Conservation (phyloP, 1,140 invertebrate genomes). For the Phymorhynchus buccinoides region DNA sequence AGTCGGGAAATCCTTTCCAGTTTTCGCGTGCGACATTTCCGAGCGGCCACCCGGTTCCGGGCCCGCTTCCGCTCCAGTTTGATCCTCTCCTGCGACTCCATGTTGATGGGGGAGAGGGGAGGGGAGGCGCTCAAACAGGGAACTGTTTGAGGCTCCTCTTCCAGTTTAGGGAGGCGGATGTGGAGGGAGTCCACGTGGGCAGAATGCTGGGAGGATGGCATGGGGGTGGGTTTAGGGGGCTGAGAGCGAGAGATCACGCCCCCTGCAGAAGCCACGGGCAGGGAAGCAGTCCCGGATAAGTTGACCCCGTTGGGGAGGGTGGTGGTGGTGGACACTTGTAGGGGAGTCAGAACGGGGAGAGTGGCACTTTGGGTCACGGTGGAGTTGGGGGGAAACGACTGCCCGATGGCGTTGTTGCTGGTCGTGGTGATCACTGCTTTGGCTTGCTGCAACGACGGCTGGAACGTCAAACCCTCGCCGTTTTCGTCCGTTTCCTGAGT, state of each 20-base stretch:
- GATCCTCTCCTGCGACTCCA: conserved; percentile 95
- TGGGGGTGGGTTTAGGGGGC: not conserved
- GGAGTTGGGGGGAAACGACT: conserved; percentile 30
- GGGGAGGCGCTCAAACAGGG: conserved; percentile 67
- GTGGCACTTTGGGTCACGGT: conserved; percentile 5
- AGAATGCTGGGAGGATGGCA: conserved; percentile 28
- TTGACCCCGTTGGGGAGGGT: conserved; percentile 34
- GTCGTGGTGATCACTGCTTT: conserved; percentile 37
- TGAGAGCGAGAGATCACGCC: conserved; percentile 26
- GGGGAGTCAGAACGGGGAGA: conserved; percentile 15
- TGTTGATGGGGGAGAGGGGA: conserved; percentile 90
- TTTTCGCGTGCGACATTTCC: conserved; percentile 95
- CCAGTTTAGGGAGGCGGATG: conserved; percentile 51
- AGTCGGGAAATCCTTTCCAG: conserved; percentile 94
- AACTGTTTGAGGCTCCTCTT: conserved; percentile 72
- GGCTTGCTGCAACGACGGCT: not conserved
- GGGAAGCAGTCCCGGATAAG: conserved; percentile 19
- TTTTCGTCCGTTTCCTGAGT: conserved; percentile 39
- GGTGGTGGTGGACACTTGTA: conserved; percentile 31
- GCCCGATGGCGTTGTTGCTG: conserved; percentile 37
- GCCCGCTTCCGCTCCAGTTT: conserved; percentile 96
- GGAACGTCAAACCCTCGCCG: conserved; percentile 27
- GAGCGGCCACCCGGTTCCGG: conserved; percentile 95
- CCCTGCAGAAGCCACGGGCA: conserved; percentile 31
- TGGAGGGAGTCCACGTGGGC: conserved; percentile 28